These are phyloP conservation scores for Gobio gobio DNA, from an alignment of 2,113 vertebrate genomes.

Conservation along the genomic window DNA sequence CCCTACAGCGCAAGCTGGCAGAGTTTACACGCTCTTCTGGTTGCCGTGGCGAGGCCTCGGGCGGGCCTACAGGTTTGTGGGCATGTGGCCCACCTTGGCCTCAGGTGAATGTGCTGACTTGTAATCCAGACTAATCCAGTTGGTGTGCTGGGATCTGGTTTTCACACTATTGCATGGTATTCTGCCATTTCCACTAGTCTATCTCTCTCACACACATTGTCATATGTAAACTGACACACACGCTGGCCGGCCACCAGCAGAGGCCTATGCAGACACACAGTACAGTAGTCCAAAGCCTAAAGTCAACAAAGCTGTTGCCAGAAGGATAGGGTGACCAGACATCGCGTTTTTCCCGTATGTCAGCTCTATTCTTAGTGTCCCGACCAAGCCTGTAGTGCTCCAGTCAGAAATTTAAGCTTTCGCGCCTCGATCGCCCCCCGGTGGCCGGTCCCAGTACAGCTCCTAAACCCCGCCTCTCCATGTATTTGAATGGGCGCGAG, in stretches of 20 bases:
- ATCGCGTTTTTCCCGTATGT: no score
- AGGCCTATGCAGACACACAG: conserved; percentile 16
- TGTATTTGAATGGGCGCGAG: no score
- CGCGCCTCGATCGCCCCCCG: no score
- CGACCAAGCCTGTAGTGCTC: no score
- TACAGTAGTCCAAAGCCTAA: conserved; percentile 21
- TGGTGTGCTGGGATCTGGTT: conserved; percentile 70
- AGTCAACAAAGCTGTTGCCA: conserved; percentile 28
- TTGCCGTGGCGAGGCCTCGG: conserved; percentile 9
- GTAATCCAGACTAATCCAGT: conserved; percentile 81
- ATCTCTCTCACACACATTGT: background rate
- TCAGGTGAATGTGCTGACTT: conserved; percentile 75
- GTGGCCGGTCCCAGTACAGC: no score
- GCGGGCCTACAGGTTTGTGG: conserved; percentile 19
- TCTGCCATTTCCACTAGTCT: conserved; percentile 49
- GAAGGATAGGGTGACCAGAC: no score
- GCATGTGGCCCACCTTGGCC: conserved; percentile 52
- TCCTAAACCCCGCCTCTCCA: no score
- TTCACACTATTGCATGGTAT: conserved; percentile 67
- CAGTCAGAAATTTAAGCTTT: no score
- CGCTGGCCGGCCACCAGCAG: background rate
- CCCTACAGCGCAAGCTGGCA: conserved; percentile 41
- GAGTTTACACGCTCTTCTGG: conserved; percentile 6
- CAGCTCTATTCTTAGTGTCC: no score
- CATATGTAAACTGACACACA: conserved; percentile 18